Evolutionary conservation across 2,888 invertebrate genomes (phyloP).

Genomic region (Trichopria drosophilae): DNA sequence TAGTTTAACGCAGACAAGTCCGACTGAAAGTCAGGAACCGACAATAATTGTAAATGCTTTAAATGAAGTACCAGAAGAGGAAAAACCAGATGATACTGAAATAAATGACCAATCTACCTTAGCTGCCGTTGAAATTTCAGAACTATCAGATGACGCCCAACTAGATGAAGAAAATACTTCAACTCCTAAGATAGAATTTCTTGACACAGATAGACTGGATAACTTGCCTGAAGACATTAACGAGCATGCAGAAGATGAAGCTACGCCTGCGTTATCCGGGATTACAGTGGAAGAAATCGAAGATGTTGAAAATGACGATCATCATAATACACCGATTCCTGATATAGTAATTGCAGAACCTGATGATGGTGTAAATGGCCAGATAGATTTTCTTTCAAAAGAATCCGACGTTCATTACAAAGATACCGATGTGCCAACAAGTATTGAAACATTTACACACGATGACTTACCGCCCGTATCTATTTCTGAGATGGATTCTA

Average conservation of each 20-base stretch:
- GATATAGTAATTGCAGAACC: not conserved
- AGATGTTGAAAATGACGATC: too few relatives aligned
- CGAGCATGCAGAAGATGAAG: too few relatives aligned
- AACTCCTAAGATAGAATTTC: not conserved
- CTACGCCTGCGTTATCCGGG: too few relatives aligned
- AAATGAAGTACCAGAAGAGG: not conserved
- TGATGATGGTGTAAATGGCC: not conserved
- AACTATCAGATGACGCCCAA: conserved; percentile 4
- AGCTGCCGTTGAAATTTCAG: not conserved
- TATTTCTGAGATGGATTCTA: conserved; percentile 40
- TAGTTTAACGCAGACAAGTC: conserved; percentile 45
- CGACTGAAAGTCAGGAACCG: conserved; percentile 25
- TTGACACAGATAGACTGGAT: too few relatives aligned
- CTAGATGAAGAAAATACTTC: not conserved
- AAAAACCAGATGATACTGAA: not conserved
- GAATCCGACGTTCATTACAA: too few relatives aligned
- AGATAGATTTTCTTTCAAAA: not conserved
- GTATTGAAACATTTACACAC: conserved; percentile 13
- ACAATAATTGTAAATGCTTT: not conserved
- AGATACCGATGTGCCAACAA: conserved; percentile 21
- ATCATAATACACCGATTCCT: too few relatives aligned
- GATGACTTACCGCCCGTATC: conserved; percentile 26
- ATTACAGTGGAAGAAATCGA: too few relatives aligned
- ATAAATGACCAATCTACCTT: not conserved
- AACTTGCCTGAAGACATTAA: too few relatives aligned